Evolutionary conservation across 1,140 invertebrate species (phyloP), one percentile per base, ranked within the genome.

Genomic region (Aethina tumida): DNA sequence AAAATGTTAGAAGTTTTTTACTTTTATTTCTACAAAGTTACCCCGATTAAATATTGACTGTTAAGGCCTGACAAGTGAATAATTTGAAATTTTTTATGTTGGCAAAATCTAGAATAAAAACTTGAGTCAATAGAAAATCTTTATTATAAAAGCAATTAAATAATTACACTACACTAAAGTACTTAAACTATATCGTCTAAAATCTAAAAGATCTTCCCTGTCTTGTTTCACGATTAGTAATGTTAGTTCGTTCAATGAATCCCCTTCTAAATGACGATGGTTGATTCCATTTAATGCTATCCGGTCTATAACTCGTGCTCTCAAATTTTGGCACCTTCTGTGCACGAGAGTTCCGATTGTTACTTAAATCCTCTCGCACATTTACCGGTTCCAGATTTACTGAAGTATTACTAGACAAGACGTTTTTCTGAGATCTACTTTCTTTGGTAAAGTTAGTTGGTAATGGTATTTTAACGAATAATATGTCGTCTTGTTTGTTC

Each of bases 391-490:
- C 38, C 9, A 52, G 46, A 26, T 39, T 42, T 17, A 41, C 28
- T 17, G 24, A 39, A 2, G 21, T 32, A 10, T 39, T 42, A 3
- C 33, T 26, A 12, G 21, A 13, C n/a, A 41, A 24, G 4, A 30
- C 25, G 24, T 39, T 35, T 26, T 25, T 39, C 7, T 40, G 40
- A 6, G 26, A 20, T 4, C 33, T 36, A 12, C 27, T 41, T 25
- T 46, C 35, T 26, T 45, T 17, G 0, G 53, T 53, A 29, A 52
- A 50, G 33, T 52, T 56, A 17, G 41, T 43, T 10, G 56, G 56
- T 28, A 61, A 35, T 38, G 59, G 59, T 13, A 61, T 54, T 45
- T 58, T 53, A 3, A 61, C 55, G 35, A 50, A 52, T 10, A 59
- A 39, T n/a, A 56, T 31, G 26, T 59, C 55, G 15, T 59, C 53